Conservation (phyloP, 2,113 vertebrate species). For the Phalacrocorax brasilianus region DNA sequence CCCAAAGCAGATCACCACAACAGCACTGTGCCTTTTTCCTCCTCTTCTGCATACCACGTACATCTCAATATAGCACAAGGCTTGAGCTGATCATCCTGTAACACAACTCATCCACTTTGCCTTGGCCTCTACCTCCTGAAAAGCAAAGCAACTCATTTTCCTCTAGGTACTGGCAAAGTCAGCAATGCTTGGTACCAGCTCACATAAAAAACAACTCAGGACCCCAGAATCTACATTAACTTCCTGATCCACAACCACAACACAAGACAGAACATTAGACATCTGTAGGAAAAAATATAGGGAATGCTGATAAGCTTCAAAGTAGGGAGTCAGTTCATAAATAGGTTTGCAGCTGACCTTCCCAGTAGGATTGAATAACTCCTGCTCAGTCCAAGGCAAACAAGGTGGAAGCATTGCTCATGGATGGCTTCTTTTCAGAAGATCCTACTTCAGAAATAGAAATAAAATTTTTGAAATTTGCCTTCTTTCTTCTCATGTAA, state of each 20-base stretch:
- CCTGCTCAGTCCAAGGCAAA: background rate
- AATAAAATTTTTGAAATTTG: background rate
- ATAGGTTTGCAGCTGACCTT: background rate
- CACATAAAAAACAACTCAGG: background rate
- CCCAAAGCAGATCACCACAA: background rate
- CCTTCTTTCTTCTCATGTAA: background rate
- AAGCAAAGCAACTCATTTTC: background rate
- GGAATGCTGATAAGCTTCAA: background rate
- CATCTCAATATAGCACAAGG: rapidly evolving
- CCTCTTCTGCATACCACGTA: background rate
- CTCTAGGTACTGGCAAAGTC: background rate
- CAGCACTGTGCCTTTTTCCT: background rate
- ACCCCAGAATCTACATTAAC: background rate
- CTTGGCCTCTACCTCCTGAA: background rate
- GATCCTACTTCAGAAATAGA: background rate
- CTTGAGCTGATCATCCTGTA: background rate
- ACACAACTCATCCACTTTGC: background rate
- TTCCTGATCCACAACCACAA: background rate
- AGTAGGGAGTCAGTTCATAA: background rate
- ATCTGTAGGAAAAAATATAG: background rate
- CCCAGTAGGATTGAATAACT: background rate
- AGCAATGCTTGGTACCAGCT: background rate
- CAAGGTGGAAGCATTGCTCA: background rate
- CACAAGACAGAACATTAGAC: background rate
- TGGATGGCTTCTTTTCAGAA: background rate